Evolutionary conservation across 2,888 invertebrate genomes (phyloP), one percentile per base, ranked within the genome.

Genomic region (Leucozona laternaria): DNA sequence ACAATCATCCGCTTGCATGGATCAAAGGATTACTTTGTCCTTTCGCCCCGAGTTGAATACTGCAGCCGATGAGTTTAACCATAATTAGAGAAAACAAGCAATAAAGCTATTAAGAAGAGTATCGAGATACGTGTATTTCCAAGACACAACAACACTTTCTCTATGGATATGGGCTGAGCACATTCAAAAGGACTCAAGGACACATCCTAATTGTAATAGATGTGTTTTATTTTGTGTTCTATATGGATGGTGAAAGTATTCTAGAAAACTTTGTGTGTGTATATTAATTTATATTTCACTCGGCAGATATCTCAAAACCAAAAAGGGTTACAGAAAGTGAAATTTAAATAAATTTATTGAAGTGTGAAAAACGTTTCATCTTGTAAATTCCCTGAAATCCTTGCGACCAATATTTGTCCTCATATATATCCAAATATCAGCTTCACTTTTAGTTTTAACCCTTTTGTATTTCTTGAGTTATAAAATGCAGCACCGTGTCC

Each of bases 51-150:
- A 22, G 25, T 34, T 50, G 28, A 60, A 73, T 88, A 88, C 88
- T 89, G 72, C 40, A n/a, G 43, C 62, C 66, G 87, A 81, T 87
- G 79, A 86, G 64, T 85, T 86, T 89, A 85, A 91, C 91, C 91
- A 91, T 91, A 91, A 91, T 91, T 90, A 91, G 89, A 89, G 89
- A 91, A 90, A 91, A 91, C 91, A 91, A 91, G 90, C 90, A 90
- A 89, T 90, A 91, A 91, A 91, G 89, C 89, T 89, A 91, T 91
- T 91, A 89, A 79, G 72, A 62, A 43, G 70, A 80, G 64, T 34
- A 48, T 34, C n/a, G n/a, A n/a, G n/a, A n/a, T 45, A 6, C 17
- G 55, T 71, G n/a, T 62, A 40, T 66, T 45, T 50, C 58, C n/a
- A 22, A 15, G 11, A 43, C 15, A 20, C 53, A 80, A 85, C 68